Evolutionary conservation across 2,888 invertebrate genomes (phyloP).

Genomic region (Thecophora atra): DNA sequence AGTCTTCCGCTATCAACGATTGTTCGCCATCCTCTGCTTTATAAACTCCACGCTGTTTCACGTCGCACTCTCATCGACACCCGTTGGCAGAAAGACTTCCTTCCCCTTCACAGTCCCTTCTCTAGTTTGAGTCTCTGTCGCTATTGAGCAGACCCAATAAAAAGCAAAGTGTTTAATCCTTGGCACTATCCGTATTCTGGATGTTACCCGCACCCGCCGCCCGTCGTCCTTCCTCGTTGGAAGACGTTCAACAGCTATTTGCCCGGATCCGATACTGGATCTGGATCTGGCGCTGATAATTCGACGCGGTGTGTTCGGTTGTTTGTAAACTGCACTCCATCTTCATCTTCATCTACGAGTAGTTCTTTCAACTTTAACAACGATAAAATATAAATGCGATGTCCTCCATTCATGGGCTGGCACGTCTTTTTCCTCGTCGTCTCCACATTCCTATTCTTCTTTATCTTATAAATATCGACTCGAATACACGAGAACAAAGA

Average conservation of each 20-base stretch:
- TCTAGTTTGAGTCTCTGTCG: not conserved
- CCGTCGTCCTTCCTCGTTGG: not conserved
- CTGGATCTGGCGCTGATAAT: slow-evolving; percentile 4
- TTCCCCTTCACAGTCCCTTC: not conserved
- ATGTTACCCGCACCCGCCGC: not conserved
- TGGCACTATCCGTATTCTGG: slow-evolving; percentile 9
- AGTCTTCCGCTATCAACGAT: not conserved
- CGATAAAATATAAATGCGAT: slow-evolving; percentile 35
- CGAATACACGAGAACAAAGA: not conserved
- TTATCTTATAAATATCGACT: no score
- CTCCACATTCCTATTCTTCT: not conserved
- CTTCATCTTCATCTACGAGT: slow-evolving; percentile 15
- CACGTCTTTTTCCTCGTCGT: not conserved
- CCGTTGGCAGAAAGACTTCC: slow-evolving; percentile 1
- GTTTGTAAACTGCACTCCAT: slow-evolving; percentile 21
- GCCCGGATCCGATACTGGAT: not conserved
- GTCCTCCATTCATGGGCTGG: slow-evolving; percentile 14
- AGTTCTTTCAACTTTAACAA: slow-evolving; percentile 23
- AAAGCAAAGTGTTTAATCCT: slow-evolving; percentile 7
- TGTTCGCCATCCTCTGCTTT: not conserved
- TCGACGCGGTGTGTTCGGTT: not conserved
- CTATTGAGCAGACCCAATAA: slow-evolving; percentile 7
- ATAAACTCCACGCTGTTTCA: not conserved
- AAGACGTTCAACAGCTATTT: slow-evolving; percentile 11
- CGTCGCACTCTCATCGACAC: not conserved